Evolutionary conservation across 2,113 vertebrate genomes (phyloP).

Genomic region (Parotia lawesii): DNA sequence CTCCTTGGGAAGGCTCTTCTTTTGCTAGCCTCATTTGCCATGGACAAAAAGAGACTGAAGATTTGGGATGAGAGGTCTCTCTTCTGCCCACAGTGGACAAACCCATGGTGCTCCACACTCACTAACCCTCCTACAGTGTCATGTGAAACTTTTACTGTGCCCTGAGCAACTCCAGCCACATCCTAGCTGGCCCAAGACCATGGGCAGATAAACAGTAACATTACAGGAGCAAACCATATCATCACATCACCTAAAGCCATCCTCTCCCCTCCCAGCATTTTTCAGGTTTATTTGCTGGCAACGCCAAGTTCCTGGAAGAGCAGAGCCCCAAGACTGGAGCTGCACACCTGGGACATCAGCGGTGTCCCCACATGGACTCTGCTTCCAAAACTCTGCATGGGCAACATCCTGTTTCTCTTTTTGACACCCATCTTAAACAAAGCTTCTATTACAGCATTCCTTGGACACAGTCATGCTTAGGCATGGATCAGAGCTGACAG

Average conservation of each 20-base stretch:
- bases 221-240: neutral
- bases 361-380: rapidly evolving
- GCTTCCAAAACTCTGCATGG: neutral
- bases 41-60: neutral
- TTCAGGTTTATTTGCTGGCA: neutral
- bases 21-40: neutral
- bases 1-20: neutral
- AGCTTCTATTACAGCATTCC: neutral
- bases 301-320: neutral
- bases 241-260: neutral
- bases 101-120: neutral
- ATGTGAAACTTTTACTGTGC: neutral
- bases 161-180: neutral
- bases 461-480: neutral
- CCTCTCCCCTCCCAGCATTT: neutral
- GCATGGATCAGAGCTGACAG: neutral
- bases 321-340: neutral
- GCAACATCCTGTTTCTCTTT: neutral
- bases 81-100: neutral
- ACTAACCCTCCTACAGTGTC: neutral
- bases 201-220: neutral
- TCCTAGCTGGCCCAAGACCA: neutral
- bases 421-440: neutral
- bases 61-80: neutral
- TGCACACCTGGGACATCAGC: neutral